A percentile compares a stretch with the other conserved stretches of the same genome.
These are phyloP conservation scores for Lepilemur septentrionalis DNA, from an alignment of 2,797 vertebrate genomes.

Conservation along the genomic window DNA sequence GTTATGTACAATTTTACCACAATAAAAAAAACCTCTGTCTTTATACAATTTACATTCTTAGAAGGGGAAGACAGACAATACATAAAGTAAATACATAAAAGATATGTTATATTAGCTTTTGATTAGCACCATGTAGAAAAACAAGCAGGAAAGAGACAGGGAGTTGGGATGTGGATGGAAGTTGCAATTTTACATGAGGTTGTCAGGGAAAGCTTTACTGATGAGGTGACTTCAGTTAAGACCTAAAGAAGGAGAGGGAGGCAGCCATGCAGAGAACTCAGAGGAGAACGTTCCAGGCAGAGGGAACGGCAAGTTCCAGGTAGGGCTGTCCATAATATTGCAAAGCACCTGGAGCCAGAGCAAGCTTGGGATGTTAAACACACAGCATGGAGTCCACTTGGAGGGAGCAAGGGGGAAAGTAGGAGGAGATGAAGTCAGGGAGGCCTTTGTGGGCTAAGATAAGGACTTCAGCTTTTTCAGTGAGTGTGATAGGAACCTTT, in stretches of 20 bases:
- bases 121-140: not conserved
- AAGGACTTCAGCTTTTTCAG: not conserved
- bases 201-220: not conserved
- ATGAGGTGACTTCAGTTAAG: not conserved
- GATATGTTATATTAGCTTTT: not conserved
- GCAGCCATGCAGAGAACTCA: not conserved
- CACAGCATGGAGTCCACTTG: not conserved
- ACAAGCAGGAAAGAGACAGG: not conserved
- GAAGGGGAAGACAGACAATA: not conserved
- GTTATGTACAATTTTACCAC: not conserved
- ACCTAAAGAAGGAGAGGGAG: not conserved
- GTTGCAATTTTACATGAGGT: not conserved
- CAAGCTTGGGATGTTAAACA: not conserved
- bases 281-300: not conserved
- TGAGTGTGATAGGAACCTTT: not conserved
- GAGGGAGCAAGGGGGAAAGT: not conserved
- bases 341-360: not conserved
- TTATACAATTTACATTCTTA: not conserved
- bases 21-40: not conserved
- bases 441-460: not conserved
- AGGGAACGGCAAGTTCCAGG: not conserved
- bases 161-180: not conserved
- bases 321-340: rapidly evolving
- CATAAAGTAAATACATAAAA: not conserved
- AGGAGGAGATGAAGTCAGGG: not conserved